Conservation (phyloP, 1,140 invertebrate genomes). For the Drosophila grimshawi region DNA sequence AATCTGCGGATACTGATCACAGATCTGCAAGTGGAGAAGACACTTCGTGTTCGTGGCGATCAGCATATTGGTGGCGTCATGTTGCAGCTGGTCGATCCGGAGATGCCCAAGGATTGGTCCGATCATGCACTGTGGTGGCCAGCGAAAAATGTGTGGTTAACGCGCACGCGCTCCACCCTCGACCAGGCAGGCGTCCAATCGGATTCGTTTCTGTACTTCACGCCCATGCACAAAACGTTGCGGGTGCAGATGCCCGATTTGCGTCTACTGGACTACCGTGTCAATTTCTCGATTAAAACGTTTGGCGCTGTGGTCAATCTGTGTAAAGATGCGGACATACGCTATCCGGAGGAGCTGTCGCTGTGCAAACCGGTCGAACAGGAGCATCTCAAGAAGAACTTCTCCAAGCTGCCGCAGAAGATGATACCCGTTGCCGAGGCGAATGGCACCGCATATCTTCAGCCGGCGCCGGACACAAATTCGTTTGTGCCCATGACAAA, state of each 20-base stretch:
- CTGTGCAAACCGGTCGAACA: constrained; percentile 95
- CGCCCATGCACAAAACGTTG: constrained; percentile 98
- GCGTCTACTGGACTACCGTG: constrained; percentile 95
- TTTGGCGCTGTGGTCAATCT: constrained; percentile 97
- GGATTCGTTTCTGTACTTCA: constrained; percentile 97
- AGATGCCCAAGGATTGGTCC: constrained; percentile 98
- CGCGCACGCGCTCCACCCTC: constrained; percentile 96
- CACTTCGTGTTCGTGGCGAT: constrained; percentile 98
- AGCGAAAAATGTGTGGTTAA: constrained; percentile 96
- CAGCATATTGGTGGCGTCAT: constrained; percentile 99
- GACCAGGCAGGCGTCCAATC: constrained; percentile 99
- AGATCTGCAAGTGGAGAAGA: constrained; percentile 95
- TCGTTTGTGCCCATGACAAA: constrained; percentile 91
- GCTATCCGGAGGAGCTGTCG: constrained; percentile 98
- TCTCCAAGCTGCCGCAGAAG: constrained; percentile 89
- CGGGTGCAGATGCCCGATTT: constrained; percentile 97
- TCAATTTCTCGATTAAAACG: constrained; percentile 98
- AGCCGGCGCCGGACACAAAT: constrained; percentile 91
- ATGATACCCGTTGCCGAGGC: constrained; percentile 86
- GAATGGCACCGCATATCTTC: constrained; percentile 70
- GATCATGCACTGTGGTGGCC: constrained; percentile 99
- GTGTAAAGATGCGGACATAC: constrained; percentile 97
- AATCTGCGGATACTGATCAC: constrained; percentile 97
- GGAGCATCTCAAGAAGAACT: constrained; percentile 95
- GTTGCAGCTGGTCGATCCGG: constrained; percentile 98